Base-by-base conservation (phyloP, 2,888 invertebrate genomes). In the Lasioglossum lativentre region DNA sequence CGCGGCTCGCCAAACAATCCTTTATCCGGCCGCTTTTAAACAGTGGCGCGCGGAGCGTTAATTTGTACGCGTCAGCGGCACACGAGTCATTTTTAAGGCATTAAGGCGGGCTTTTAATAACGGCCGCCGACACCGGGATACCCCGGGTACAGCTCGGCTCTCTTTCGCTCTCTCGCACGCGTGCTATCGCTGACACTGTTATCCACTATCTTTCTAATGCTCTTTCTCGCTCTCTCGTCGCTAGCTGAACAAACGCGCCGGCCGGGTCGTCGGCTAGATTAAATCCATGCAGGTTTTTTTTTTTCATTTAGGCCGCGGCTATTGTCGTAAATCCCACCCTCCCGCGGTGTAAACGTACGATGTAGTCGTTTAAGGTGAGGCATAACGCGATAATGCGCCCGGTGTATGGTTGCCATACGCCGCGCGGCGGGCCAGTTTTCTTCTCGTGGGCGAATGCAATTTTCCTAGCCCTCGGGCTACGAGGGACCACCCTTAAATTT, bases 311-410 rank as follows among this genome's bases (percentile, higher is more conserved):
- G 83, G 75, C 82, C 70, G 45, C 27, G 66, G 74, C 74, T 59
- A 75, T 82, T 74, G 70, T 40, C 79, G 88, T 83, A 88, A 90
- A 89, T 90, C 78, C 81, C 63, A 16, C 30, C 6, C 30, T 0
- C 6, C 30, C 78, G 77, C 63, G 71, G 74, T 72, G 85, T 82
- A 79, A 88, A 84, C 84, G 90, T 87, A 86, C 88, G 86, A 89
- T 84, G 85, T 77, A 85, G 89, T 83, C 90, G 86, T 90, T 89
- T 83, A 88, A 87, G 75, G 83, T 78, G 76, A 85, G 83, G 85
- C 90, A 89, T 86, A 87, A 89, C 90, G 89, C 87, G 90, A 90
- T 89, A 90, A 90, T 89, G 83, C 75, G 80, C 19, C 30, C 66
- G 74, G 45, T 68, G 68, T 72, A 47, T 71, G 77, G 14, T 16